phyloP scores from a whole-genome alignment of 1,140 invertebrate species.

The Brachionus calyciflorus region DNA sequence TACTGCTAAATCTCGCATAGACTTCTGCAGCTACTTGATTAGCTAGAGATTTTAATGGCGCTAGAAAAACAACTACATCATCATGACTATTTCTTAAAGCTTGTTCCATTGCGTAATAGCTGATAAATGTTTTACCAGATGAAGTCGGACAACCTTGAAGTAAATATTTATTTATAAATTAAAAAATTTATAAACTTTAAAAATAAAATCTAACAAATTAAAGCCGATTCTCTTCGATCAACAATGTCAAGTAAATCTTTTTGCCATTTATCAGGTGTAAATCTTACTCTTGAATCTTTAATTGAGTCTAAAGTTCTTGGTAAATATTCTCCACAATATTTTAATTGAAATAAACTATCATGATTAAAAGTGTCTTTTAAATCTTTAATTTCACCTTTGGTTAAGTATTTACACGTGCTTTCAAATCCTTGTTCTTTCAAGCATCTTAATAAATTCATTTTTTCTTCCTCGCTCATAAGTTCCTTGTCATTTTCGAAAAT shows the following conservation, averaged over 20 bases:
- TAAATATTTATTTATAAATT: no score
- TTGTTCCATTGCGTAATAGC: conserved; percentile 23
- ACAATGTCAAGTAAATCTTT: conserved; percentile 15
- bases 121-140: conserved; percentile 19
- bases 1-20: conserved; percentile 1
- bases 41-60: not conserved
- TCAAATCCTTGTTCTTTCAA: conserved; percentile 13
- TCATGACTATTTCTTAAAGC: not conserved
- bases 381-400: not conserved
- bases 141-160: conserved; percentile 4
- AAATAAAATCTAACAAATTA: not conserved
- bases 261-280: conserved; percentile 22
- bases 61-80: not conserved
- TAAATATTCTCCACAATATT: conserved; percentile 17
- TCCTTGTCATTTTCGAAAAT: not conserved
- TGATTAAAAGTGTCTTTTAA: conserved; percentile 9
- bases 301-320: not conserved
- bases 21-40: conserved; percentile 14
- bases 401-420: not conserved
- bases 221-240: not conserved
- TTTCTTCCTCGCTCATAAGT: not conserved
- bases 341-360: conserved; percentile 13
- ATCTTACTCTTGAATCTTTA: not conserved
- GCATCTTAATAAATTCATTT: not conserved
- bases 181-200: not conserved